Conservation (phyloP, 2,797 vertebrate genomes). For the Ctenopoma kingsleyae region DNA sequence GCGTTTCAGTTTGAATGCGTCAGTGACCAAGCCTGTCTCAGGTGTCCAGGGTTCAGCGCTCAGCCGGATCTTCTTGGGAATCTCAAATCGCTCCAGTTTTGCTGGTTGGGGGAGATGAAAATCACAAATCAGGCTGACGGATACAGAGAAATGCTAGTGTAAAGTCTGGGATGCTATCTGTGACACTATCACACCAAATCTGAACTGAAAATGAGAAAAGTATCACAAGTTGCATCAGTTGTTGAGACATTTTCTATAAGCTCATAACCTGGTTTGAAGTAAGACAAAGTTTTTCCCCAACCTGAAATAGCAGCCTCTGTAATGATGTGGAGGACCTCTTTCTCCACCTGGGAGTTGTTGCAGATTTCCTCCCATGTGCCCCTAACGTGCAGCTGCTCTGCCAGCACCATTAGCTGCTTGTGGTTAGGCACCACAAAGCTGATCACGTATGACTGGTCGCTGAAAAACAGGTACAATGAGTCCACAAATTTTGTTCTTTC, state of each 20-base stretch:
- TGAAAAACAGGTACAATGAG: constrained; percentile 64
- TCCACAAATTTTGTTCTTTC: neutral
- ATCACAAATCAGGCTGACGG: constrained; percentile 39
- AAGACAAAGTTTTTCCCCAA: constrained; percentile 52
- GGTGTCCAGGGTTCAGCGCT: constrained; percentile 96
- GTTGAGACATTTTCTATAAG: neutral
- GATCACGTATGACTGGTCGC: constrained; percentile 96
- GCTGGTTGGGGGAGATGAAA: constrained; percentile 75
- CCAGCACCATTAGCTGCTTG: constrained; percentile 90
- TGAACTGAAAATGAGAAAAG: constrained; percentile 6
- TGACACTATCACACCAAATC: neutral
- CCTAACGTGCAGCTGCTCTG: constrained; percentile 86
- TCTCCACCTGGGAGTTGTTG: constrained; percentile 91
- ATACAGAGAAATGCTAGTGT: neutral
- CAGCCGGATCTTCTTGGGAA: constrained; percentile 95
- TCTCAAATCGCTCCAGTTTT: constrained; percentile 96
- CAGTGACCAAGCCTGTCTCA: constrained; percentile 96
- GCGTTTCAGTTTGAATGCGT: constrained; percentile 98
- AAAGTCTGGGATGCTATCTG: constrained; percentile 9
- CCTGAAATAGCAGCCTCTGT: constrained; percentile 92
- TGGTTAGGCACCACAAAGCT: constrained; percentile 98
- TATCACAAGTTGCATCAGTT: neutral
- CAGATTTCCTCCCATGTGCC: constrained; percentile 95
- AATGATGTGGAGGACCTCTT: constrained; percentile 91
- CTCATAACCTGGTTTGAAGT: neutral